Base-by-base conservation (phyloP, 2,797 vertebrate species). In the Kryptolebias ocellatus region DNA sequence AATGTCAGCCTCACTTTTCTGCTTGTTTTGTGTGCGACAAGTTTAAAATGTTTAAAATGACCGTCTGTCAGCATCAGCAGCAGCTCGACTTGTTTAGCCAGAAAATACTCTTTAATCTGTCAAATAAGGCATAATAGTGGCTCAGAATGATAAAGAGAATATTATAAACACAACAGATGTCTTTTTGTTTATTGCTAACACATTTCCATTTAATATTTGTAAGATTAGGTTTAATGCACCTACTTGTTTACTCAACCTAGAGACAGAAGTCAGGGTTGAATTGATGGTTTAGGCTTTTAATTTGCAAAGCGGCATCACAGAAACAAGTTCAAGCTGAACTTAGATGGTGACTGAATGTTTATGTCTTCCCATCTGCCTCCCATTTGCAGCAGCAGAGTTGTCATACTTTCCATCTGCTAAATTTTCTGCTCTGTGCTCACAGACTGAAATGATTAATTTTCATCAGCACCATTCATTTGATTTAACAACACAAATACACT, bases 331-430 rank as follows among this genome's bases (percentile, higher is more conserved):
- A 66, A 49, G 29, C 37, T 61, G 58, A 77, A 49, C 16, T 0
- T 4, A 18, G 69, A 62, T 39, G 34, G 45, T 34, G 49, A 69
- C 34, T 71, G 37, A 28, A 64, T 1, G 42, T 61, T 42, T 24
- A 12, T 10, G 24, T 70, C 55, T 56, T 65, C 67, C 55, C 63
- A 53, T 78, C 64, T 72, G 75, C 52, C 42, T 71, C 64, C 37
- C 51, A 39, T 75, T 76, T 66, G 53, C 28, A 74, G 60, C n/a
- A 34, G 37, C 51, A 66, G 11, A 67, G 55, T 14, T 47, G 57
- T 65, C 63, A 47, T 29, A 63, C 63, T 74, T 83, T 80, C 71
- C 64, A 54, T 73, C 60, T 78, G 60, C 70, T 27, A 1, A 51
- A 42, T 51, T 59, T 82, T 60, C 39, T 64, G 50, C 34, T 52